Evolutionary conservation across 1,140 invertebrate genomes (phyloP).

Genomic region (Drosophila nigromelanica): DNA sequence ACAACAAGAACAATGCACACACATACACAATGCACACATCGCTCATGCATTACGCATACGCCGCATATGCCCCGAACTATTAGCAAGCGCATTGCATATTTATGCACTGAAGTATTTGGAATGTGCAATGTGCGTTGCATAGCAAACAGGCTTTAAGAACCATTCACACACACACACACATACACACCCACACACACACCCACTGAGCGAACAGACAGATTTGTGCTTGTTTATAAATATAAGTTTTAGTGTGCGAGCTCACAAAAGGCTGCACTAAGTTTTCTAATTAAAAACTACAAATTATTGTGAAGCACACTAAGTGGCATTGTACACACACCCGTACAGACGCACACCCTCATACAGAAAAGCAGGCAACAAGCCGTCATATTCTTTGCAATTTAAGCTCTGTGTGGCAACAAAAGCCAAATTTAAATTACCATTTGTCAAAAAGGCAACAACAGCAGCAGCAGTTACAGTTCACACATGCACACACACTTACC

Average conservation of each 20-base stretch:
- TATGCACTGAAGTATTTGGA: slow-evolving; percentile 51
- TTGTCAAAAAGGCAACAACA: slow-evolving; percentile 63
- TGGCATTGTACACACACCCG: slow-evolving; percentile 14
- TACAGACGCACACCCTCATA: slow-evolving; percentile 4
- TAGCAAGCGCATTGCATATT: slow-evolving; percentile 72
- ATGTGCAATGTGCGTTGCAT: slow-evolving; percentile 52
- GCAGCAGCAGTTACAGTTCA: slow-evolving; percentile 23
- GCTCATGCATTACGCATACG: slow-evolving; percentile 66
- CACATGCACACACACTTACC: slow-evolving; percentile 16
- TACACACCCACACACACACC: slow-evolving; percentile 11
- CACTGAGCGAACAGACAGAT: slow-evolving; percentile 5
- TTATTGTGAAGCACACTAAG: slow-evolving; percentile 73
- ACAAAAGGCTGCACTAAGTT: slow-evolving; percentile 56
- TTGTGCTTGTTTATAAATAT: slow-evolving; percentile 4
- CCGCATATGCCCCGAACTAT: slow-evolving; percentile 64
- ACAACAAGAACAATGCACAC: not conserved
- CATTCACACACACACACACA: not conserved
- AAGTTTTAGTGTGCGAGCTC: not conserved
- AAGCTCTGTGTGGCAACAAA: slow-evolving; percentile 55
- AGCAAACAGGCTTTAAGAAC: slow-evolving; percentile 15
- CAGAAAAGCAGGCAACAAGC: not conserved
- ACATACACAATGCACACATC: slow-evolving; percentile 15
- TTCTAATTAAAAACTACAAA: slow-evolving; percentile 81
- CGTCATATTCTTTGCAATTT: slow-evolving; percentile 23
- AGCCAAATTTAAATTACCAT: slow-evolving; percentile 80